A percentile compares a stretch with the other conserved stretches of the same genome.
These are phyloP conservation scores for Sphaerophoria rueppellii DNA, from an alignment of 2,888 invertebrate genomes.

Conservation along the genomic window DNA sequence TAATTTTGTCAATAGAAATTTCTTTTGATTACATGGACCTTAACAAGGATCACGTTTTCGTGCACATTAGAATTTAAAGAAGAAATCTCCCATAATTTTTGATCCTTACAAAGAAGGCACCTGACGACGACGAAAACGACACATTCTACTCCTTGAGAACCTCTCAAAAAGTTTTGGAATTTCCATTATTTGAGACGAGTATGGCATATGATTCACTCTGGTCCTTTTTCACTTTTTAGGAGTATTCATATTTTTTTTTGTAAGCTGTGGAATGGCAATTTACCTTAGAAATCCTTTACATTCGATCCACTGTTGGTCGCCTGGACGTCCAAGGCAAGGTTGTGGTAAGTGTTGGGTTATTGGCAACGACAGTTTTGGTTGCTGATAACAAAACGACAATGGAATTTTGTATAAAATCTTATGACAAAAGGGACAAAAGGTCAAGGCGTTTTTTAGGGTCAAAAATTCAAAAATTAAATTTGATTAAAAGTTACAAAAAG, in stretches of 20 bases:
- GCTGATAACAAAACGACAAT: constrained; percentile 47
- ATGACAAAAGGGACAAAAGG: constrained; percentile 41
- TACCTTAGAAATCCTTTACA: constrained; percentile 49
- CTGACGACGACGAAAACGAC: neutral
- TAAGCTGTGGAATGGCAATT: constrained; percentile 28
- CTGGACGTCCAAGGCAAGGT: neutral
- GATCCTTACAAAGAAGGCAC: constrained; percentile 20
- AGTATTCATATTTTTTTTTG: constrained; percentile 42
- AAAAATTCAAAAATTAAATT: constrained; percentile 27
- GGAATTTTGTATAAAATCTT: constrained; percentile 65
- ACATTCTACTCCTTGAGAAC: neutral
- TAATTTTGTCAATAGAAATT: constrained; percentile 21
- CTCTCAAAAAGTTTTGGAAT: constrained; percentile 11
- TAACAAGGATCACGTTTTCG: constrained; percentile 1
- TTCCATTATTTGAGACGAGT: constrained; percentile 3
- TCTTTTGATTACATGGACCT: neutral
- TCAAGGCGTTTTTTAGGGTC: neutral
- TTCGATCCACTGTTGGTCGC: neutral
- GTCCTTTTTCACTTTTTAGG: constrained; percentile 26
- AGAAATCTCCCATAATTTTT: constrained; percentile 29
- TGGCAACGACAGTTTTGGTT: constrained; percentile 19
- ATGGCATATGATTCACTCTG: constrained; percentile 31
- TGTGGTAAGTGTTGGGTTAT: neutral
- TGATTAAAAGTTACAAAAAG: constrained; percentile 3
- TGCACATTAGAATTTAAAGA: neutral